These are phyloP conservation scores for Sinocyclocheilus anshuiensis DNA, from an alignment of 2,113 vertebrate genomes.

Conservation along the genomic window DNA sequence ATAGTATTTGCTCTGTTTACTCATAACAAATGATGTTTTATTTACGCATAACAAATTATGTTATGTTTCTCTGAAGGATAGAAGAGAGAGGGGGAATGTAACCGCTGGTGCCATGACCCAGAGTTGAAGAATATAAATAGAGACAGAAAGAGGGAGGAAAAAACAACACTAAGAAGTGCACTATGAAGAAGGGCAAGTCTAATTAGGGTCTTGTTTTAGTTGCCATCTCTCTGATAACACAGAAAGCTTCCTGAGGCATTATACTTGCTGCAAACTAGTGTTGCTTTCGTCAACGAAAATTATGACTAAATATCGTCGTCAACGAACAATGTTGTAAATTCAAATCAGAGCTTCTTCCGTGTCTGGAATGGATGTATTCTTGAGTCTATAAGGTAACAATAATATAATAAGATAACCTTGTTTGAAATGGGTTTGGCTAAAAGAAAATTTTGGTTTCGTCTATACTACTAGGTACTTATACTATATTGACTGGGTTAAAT, in stretches of 20 bases:
- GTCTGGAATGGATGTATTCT: too few relatives aligned
- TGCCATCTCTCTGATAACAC: neutral
- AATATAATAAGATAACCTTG: too few relatives aligned
- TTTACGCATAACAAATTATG: slow-evolving; percentile 37
- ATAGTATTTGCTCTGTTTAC: slow-evolving; percentile 44
- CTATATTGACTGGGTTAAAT: too few relatives aligned
- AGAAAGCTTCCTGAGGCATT: slow-evolving; percentile 29
- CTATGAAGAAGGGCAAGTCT: neutral
- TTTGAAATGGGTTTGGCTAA: too few relatives aligned
- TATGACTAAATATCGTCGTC: too few relatives aligned
- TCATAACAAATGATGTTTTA: slow-evolving; percentile 25
- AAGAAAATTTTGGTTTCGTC: too few relatives aligned
- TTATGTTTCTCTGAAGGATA: neutral
- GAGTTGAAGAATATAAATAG: neutral
- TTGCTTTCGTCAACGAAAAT: too few relatives aligned
- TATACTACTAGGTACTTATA: too few relatives aligned
- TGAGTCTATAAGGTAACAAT: too few relatives aligned
- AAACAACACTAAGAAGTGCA: neutral
- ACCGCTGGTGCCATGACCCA: neutral
- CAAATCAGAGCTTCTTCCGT: too few relatives aligned
- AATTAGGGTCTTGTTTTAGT: slow-evolving; percentile 28
- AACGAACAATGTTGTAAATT: too few relatives aligned
- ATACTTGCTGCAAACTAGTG: slow-evolving; percentile 6
- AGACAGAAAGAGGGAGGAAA: neutral
- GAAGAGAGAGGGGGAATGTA: neutral